Conservation (phyloP, 2,888 invertebrate species). For the Caenorhabditis wallacei region DNA sequence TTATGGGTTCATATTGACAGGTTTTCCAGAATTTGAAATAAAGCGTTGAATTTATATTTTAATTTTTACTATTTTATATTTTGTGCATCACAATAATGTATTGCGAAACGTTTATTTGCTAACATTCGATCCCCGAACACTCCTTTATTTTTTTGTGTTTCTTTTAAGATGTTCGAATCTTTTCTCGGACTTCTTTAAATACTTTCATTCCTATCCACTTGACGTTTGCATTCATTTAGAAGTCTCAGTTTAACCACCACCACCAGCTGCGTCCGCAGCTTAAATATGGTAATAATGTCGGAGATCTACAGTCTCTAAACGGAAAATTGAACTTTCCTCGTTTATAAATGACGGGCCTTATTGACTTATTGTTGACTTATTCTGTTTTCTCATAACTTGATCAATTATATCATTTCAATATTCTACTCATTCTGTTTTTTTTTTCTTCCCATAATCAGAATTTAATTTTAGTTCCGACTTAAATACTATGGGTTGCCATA, state of each 20-base stretch:
- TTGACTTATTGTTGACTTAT: too few species aligned
- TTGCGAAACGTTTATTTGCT: slow-evolving; percentile 43
- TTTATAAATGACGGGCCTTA: too few species aligned
- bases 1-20: not conserved
- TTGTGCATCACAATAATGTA: slow-evolving; percentile 26
- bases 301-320: not conserved
- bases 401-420: too few species aligned
- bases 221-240: not conserved
- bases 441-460: too few species aligned
- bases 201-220: slow-evolving; percentile 10
- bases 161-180: slow-evolving; percentile 11
- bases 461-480: too few species aligned
- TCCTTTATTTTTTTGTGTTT: slow-evolving; percentile 23
- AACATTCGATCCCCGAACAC: slow-evolving; percentile 17
- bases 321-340: not conserved
- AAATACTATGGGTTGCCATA: too few species aligned
- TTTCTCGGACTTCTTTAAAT: slow-evolving; percentile 23
- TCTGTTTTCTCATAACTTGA: too few species aligned
- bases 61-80: not conserved
- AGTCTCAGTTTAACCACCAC: slow-evolving; percentile 1
- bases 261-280: not conserved
- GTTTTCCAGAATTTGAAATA: not conserved
- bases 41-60: slow-evolving; percentile 2
- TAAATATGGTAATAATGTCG: slow-evolving; percentile 34
- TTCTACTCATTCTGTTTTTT: too few species aligned